Conservation (phyloP, 2,797 vertebrate species). For the Alosa sapidissima region DNA sequence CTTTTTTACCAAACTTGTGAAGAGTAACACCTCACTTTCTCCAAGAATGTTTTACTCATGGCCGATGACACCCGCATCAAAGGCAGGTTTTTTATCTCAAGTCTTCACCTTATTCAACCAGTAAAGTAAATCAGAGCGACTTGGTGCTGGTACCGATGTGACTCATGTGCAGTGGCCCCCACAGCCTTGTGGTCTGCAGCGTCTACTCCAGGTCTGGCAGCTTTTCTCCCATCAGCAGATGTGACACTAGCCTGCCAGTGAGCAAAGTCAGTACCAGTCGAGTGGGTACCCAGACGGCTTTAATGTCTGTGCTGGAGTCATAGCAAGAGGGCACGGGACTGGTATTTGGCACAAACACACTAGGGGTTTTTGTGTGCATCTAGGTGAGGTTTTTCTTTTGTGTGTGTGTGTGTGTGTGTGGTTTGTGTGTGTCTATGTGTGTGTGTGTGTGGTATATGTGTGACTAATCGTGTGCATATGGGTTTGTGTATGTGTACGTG, state of each 20-base stretch:
- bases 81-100: neutral
- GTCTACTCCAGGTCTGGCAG: neutral
- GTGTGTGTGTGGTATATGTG: neutral
- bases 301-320: conserved; percentile 59
- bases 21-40: neutral
- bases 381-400: neutral
- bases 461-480: too few species aligned
- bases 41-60: neutral
- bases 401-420: neutral
- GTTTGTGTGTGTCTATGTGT: neutral
- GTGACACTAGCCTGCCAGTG: conserved; percentile 32
- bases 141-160: neutral
- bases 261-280: conserved; percentile 62
- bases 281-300: conserved; percentile 62
- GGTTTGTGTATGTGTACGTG: neutral
- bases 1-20: neutral
- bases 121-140: conserved; percentile 45
- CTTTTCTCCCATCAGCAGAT: conserved; percentile 37
- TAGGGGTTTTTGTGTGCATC: conserved; percentile 20
- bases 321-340: conserved; percentile 59
- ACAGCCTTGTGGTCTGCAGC: neutral
- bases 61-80: conserved; percentile 26
- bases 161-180: neutral
- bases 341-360: conserved; percentile 46
- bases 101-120: conserved; percentile 22